These are phyloP conservation scores for Coelopa pilipes DNA, from an alignment of 2,888 invertebrate genomes.

Conservation along the genomic window DNA sequence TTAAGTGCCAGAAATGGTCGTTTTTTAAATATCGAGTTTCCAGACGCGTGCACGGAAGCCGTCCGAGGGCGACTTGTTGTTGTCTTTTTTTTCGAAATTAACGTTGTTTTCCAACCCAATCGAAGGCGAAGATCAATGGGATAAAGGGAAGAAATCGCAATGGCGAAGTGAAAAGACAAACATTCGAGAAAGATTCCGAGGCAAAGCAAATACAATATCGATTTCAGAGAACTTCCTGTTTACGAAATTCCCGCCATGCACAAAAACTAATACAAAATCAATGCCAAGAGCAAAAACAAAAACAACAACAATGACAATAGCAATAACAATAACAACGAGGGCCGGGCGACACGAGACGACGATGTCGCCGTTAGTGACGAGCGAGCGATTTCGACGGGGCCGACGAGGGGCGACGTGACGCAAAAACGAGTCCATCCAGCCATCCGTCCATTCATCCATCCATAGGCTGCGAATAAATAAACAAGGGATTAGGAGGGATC, in stretches of 20 bases:
- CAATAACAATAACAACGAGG: not conserved
- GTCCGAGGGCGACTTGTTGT: no score
- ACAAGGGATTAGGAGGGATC: no score
- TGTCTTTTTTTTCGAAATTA: no score
- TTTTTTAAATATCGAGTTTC: no score
- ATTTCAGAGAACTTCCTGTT: conserved; percentile 33
- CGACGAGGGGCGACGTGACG: no score
- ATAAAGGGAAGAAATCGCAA: conserved; percentile 4
- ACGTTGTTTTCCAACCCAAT: not conserved
- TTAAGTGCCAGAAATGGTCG: no score
- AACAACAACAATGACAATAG: no score
- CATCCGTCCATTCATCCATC: no score
- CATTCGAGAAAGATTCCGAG: not conserved
- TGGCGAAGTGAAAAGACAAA: not conserved
- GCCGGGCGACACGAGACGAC: not conserved
- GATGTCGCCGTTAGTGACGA: not conserved
- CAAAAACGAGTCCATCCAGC: no score
- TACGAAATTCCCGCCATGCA: conserved; percentile 2
- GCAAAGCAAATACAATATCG: conserved; percentile 2
- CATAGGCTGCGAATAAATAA: no score
- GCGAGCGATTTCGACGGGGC: no score
- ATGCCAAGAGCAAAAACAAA: not conserved
- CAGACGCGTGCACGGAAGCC: no score
- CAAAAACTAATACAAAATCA: not conserved
- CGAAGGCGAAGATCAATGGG: conserved; percentile 11